Evolutionary conservation across 2,888 invertebrate species (phyloP).

Genomic region (Anthophora plumipes): DNA sequence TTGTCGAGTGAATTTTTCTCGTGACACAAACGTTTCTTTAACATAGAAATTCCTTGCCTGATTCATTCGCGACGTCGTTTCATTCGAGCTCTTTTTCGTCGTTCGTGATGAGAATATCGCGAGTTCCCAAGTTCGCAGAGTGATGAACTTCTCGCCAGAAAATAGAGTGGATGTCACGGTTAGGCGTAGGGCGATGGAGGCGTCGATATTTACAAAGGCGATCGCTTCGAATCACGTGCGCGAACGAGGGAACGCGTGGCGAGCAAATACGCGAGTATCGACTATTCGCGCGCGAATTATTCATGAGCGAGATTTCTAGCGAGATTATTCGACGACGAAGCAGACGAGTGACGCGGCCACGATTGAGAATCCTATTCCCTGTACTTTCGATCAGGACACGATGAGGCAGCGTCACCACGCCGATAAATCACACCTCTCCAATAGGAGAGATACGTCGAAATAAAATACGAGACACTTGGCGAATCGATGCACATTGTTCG

Average conservation of each 20-base stretch:
- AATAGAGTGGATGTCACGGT: conserved; percentile 12
- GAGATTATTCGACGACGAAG: conserved; percentile 67
- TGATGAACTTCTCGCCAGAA: conserved; percentile 15
- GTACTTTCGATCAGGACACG: conserved; percentile 53
- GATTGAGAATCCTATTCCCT: conserved; percentile 57
- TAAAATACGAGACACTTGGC: conserved; percentile 38
- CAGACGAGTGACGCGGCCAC: conserved; percentile 46
- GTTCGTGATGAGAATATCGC: not conserved
- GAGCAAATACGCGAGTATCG: conserved; percentile 58
- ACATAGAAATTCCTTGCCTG: not conserved
- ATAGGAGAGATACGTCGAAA: conserved; percentile 42
- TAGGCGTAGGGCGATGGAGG: not conserved
- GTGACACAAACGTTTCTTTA: no score
- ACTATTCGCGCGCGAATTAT: conserved; percentile 63
- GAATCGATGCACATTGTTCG: conserved; percentile 25
- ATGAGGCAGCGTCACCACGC: conserved; percentile 36
- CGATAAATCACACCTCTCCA: conserved; percentile 54
- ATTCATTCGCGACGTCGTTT: not conserved
- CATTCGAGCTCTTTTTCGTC: conserved; percentile 9
- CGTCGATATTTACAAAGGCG: conserved; percentile 56
- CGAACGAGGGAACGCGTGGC: conserved; percentile 21
- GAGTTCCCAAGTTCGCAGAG: not conserved
- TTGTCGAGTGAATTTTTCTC: no score
- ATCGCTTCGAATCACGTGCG: conserved; percentile 54
- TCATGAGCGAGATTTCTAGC: conserved; percentile 69